Percentiles rank a stretch among this genome's conserved stretches.
phyloP scores from a whole-genome alignment of 2,797 vertebrate species.

The Pseudocheirus occidentalis region DNA sequence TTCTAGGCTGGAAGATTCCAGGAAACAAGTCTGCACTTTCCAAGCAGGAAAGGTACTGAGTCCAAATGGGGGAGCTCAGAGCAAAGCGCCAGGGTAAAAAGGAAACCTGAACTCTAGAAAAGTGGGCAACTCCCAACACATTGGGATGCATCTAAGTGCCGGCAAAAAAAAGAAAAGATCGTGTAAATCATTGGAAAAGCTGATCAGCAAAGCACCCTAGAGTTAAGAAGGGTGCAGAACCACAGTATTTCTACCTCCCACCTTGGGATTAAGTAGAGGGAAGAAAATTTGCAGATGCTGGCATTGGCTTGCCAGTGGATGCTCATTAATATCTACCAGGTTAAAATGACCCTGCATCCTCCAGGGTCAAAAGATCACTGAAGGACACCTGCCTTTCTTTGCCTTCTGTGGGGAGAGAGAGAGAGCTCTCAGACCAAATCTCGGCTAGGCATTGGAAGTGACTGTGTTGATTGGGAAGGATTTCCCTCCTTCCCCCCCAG shows the following conservation, averaged over 20 bases:
- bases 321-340: background rate
- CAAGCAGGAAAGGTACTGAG: slow-evolving; percentile 66
- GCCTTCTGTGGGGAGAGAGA: slow-evolving; percentile 6
- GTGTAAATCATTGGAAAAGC: background rate
- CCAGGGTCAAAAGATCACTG: slow-evolving; percentile 22
- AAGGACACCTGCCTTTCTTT: slow-evolving; percentile 19
- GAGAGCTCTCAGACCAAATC: background rate
- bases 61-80: slow-evolving; percentile 58
- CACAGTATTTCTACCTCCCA: background rate
- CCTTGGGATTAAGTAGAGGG: background rate
- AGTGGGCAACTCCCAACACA: background rate
- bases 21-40: slow-evolving; percentile 82
- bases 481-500: background rate
- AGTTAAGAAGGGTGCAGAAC: background rate
- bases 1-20: slow-evolving; percentile 78
- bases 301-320: background rate
- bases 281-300: background rate
- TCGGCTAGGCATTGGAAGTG: background rate
- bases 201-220: background rate
- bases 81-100: slow-evolving; percentile 38
- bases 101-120: slow-evolving; percentile 27
- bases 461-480: background rate
- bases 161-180: background rate
- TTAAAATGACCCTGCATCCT: slow-evolving; percentile 3
- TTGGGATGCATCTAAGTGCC: background rate